Evolutionary conservation across 2,113 vertebrate species (phyloP).

Genomic region (Coregonus clupeaformis): DNA sequence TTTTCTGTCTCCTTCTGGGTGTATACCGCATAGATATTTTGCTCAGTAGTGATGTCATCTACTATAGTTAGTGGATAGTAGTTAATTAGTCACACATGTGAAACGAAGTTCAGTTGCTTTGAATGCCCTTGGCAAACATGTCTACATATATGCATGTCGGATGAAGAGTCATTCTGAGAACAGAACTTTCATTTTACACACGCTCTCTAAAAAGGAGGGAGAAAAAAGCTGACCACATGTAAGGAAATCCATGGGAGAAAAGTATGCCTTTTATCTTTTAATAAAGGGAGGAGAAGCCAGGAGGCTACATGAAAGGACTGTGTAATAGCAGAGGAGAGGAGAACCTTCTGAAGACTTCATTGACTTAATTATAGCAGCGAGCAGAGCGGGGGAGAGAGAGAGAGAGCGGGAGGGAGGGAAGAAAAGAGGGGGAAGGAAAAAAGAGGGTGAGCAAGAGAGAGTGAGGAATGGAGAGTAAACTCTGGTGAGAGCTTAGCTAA

Average conservation of each 20-base stretch:
- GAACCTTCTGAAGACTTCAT: constrained; percentile 78
- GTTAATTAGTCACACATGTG: no score
- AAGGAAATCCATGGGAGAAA: constrained; percentile 71
- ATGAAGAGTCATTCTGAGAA: no score
- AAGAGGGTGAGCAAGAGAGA: neutral
- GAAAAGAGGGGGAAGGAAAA: neutral
- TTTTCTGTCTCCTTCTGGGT: no score
- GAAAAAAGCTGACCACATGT: constrained; percentile 61
- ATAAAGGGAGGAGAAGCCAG: constrained; percentile 76
- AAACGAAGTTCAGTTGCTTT: no score
- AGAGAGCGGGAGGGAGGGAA: no score
- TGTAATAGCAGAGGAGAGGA: constrained; percentile 69
- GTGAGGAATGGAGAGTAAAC: neutral
- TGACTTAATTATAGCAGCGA: constrained; percentile 77
- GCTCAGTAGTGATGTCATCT: no score
- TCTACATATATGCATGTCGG: no score
- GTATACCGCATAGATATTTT: no score
- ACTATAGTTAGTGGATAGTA: no score
- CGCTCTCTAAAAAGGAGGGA: constrained; percentile 16
- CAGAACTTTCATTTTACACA: constrained; percentile 30
- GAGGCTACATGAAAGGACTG: constrained; percentile 79
- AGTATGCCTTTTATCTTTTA: constrained; percentile 81
- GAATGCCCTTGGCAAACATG: no score
- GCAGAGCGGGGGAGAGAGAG: constrained; percentile 24
- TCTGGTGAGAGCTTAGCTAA: neutral